Evolutionary conservation across 2,113 vertebrate species (phyloP).

Genomic region (Odobenus rosmarus): DNA sequence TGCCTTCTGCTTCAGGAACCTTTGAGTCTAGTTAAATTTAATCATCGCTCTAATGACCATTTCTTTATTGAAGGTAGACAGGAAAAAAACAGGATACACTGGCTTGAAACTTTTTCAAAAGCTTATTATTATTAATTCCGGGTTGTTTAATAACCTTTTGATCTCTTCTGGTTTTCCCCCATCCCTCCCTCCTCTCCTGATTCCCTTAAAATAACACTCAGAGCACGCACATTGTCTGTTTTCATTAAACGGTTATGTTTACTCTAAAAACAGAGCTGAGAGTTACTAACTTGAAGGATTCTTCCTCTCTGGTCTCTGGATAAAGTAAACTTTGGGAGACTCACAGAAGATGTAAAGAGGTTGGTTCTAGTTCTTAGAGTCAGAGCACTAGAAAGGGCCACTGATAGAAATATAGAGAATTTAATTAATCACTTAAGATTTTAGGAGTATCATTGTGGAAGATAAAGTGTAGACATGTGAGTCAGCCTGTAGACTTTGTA

Average conservation of each 20-base stretch:
- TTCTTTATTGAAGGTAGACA: not conserved
- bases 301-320: constrained; percentile 39
- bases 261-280: constrained; percentile 57
- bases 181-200: not conserved
- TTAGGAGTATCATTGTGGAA: not conserved
- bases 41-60: not conserved
- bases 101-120: not conserved
- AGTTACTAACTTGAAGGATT: not conserved
- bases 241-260: constrained; percentile 60
- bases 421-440: not conserved
- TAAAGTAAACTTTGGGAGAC: not conserved
- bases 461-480: not conserved
- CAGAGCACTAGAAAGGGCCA: not conserved
- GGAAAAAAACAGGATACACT: constrained; percentile 44
- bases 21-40: not conserved
- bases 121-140: constrained; percentile 30
- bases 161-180: not conserved
- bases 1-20: not conserved
- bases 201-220: constrained; percentile 47
- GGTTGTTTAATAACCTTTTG: constrained; percentile 48
- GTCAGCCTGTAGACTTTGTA: not conserved
- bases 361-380: not conserved
- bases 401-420: not conserved
- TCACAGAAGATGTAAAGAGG: not conserved
- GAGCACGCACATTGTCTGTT: constrained; percentile 17